Evolutionary conservation across 2,113 vertebrate genomes (phyloP).

Genomic region (Xenus cinereus): DNA sequence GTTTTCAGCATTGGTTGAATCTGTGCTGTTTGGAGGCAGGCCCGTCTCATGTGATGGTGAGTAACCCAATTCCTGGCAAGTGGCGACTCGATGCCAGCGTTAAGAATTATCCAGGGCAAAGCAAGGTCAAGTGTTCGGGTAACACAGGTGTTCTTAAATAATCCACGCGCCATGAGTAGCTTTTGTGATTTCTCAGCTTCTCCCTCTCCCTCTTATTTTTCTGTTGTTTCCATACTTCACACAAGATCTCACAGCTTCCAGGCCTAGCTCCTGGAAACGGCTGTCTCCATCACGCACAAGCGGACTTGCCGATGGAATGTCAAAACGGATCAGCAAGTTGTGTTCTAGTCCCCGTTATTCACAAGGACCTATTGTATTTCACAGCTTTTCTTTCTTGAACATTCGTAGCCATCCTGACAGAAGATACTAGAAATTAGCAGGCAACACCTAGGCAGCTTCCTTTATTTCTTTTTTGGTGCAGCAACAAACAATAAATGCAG

Average conservation of each 20-base stretch:
- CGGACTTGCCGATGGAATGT: not conserved
- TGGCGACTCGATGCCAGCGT: not conserved
- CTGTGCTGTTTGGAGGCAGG: not conserved
- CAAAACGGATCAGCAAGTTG: not conserved
- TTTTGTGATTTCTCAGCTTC: not conserved
- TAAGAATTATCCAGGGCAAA: conserved; percentile 22
- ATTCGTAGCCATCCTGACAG: not conserved
- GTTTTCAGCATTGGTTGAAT: not conserved
- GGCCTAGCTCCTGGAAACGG: not conserved
- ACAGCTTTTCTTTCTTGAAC: not conserved
- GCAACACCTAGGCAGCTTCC: not conserved
- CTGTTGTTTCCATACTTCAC: not conserved
- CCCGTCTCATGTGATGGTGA: not conserved
- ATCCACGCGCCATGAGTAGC: not conserved
- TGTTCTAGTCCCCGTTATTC: not conserved
- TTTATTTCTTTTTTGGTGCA: not conserved
- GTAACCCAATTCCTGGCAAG: conserved; percentile 23
- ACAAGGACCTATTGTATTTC: not conserved
- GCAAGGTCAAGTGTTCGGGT: conserved; percentile 13
- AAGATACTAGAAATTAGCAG: not conserved
- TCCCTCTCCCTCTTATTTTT: not conserved
- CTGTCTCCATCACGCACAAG: not conserved
- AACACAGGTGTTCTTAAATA: not conserved
- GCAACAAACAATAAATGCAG: not conserved
- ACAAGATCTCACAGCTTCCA: not conserved